A percentile compares a stretch with the other conserved stretches of the same genome.
phyloP scores from a whole-genome alignment of 1,140 invertebrate species.

The Gryllus bimaculatus region DNA sequence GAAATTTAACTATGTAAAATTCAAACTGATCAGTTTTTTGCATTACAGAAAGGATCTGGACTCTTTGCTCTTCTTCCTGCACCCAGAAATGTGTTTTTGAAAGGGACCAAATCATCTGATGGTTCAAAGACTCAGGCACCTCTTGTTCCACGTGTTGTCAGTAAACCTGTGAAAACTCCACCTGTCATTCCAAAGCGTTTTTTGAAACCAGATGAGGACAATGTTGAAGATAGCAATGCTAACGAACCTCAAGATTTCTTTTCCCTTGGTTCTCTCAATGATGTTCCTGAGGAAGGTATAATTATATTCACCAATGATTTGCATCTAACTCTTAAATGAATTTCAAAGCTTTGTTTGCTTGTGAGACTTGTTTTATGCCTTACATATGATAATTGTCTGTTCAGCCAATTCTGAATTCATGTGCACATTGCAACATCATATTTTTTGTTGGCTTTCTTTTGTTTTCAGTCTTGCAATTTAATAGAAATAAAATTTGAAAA shows the following conservation, averaged over 20 bases:
- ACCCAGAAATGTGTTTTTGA: neutral
- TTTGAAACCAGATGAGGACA: neutral
- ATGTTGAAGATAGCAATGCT: neutral
- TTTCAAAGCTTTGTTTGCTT: too few species aligned
- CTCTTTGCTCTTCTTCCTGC: neutral
- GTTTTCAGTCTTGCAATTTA: too few species aligned
- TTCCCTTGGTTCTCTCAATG: neutral
- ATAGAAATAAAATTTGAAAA: too few species aligned
- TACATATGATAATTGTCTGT: too few species aligned
- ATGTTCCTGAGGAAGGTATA: neutral
- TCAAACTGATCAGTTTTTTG: neutral
- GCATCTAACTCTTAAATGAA: too few species aligned
- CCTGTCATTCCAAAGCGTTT: neutral
- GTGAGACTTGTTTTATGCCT: too few species aligned
- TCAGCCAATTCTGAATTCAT: too few species aligned
- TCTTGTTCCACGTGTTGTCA: neutral
- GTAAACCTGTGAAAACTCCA: neutral
- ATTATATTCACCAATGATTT: too few species aligned
- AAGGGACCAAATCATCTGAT: neutral
- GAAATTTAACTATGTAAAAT: neutral
- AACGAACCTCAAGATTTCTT: neutral
- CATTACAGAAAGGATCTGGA: neutral
- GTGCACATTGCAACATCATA: too few species aligned
- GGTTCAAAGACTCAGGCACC: neutral
- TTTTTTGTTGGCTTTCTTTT: too few species aligned